These are phyloP conservation scores for Julus scandinavius DNA, from an alignment of 2,888 invertebrate species.

Conservation along the genomic window DNA sequence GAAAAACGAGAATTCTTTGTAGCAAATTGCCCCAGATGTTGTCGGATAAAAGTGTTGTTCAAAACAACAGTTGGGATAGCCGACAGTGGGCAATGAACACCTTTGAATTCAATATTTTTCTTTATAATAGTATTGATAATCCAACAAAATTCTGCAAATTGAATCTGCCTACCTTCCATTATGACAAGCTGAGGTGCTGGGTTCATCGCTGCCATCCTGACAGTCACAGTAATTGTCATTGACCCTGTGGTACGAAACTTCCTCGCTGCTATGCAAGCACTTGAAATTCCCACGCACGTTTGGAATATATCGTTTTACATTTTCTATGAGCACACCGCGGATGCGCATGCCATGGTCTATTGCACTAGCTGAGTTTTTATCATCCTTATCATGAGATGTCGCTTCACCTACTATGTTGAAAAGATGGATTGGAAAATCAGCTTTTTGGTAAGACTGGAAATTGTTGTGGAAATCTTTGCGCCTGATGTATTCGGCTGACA, in stretches of 20 bases:
- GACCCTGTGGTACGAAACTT: conserved; percentile 74
- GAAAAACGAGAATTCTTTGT: conserved; percentile 54
- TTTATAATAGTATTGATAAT: background rate
- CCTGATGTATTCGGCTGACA: conserved; percentile 51
- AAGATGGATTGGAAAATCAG: conserved; percentile 52
- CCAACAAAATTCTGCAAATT: background rate
- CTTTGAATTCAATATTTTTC: background rate
- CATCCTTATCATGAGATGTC: conserved; percentile 19
- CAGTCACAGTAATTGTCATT: conserved; percentile 98
- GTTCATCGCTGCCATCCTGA: conserved; percentile 68
- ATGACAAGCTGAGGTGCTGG: conserved; percentile 68
- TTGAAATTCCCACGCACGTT: conserved; percentile 56
- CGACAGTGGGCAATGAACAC: too few species aligned
- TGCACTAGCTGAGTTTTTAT: background rate
- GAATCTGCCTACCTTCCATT: conserved; percentile 61
- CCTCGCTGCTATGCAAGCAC: conserved; percentile 62
- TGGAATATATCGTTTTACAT: conserved; percentile 59
- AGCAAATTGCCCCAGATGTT: background rate
- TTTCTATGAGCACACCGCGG: conserved; percentile 58
- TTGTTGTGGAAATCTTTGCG: conserved; percentile 49
- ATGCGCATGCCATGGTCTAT: conserved; percentile 49
- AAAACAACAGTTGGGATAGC: too few species aligned
- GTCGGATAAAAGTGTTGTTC: too few species aligned
- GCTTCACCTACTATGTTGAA: conserved; percentile 7
- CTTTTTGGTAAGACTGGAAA: conserved; percentile 53